Percentiles rank a stretch among this genome's conserved stretches.
phyloP scores from a whole-genome alignment of 1,140 invertebrate genomes.

The Platorchestia sp. region DNA sequence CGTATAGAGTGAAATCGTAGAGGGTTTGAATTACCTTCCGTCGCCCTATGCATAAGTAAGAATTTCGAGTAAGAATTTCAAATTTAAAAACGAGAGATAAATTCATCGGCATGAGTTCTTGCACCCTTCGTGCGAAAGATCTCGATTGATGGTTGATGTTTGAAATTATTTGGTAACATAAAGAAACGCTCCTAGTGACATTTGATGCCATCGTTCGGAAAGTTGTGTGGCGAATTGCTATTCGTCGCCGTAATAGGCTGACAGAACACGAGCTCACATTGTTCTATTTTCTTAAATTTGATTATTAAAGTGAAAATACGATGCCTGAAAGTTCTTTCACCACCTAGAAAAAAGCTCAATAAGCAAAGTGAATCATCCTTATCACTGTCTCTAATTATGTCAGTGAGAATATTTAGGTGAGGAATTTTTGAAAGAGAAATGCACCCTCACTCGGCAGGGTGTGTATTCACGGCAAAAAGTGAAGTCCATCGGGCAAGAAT shows the following conservation, averaged over 20 bases:
- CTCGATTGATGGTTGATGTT: not conserved
- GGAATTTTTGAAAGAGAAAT: not conserved
- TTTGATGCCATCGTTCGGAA: not conserved
- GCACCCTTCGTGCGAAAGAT: not conserved
- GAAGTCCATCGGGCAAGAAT: not conserved
- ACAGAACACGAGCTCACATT: not conserved
- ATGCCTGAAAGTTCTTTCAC: not conserved
- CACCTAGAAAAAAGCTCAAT: not conserved
- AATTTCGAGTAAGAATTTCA: not conserved
- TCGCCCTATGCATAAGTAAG: not conserved
- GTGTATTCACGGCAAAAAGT: not conserved
- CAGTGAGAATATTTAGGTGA: not conserved
- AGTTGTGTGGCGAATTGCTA: not conserved
- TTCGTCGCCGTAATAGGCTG: not conserved
- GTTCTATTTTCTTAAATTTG: not conserved
- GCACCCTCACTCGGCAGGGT: not conserved
- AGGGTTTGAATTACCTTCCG: not conserved
- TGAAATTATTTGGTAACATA: not conserved
- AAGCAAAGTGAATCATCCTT: not conserved
- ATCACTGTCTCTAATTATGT: not conserved
- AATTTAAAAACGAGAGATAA: not conserved
- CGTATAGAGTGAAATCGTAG: not conserved
- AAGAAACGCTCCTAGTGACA: not conserved
- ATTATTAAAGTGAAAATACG: not conserved
- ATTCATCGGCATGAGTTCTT: not conserved